Conservation (phyloP, 2,888 invertebrate genomes). For the Metalampra italica region DNA sequence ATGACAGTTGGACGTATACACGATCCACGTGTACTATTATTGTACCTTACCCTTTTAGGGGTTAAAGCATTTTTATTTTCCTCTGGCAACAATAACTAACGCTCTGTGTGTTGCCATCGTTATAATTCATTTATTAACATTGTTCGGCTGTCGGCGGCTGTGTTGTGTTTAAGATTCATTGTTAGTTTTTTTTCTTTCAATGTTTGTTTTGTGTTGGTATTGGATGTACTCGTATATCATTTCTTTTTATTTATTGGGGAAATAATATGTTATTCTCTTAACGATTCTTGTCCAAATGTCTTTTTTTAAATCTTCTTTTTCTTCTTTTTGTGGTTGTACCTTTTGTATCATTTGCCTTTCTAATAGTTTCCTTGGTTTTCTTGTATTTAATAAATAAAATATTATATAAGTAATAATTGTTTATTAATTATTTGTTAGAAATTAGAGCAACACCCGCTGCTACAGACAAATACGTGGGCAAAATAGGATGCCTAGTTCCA, state of each 20-base stretch:
- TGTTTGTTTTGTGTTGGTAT: constrained; percentile 1
- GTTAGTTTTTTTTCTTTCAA: constrained; percentile 9
- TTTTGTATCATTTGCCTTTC: no score
- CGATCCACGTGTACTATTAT: constrained; percentile 29
- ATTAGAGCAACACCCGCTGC: no score
- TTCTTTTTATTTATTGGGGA: no score
- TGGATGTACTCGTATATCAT: background rate
- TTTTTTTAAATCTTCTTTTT: no score
- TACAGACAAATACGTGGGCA: no score
- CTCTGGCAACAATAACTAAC: constrained; percentile 10
- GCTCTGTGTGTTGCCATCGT: constrained; percentile 13
- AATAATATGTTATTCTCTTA: no score
- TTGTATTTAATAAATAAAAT: no score
- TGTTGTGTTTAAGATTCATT: constrained; percentile 19
- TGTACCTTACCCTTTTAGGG: constrained; percentile 14
- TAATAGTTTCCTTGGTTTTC: no score
- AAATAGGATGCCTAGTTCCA: background rate
- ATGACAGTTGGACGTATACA: constrained; percentile 48
- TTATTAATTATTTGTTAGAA: no score
- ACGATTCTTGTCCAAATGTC: no score
- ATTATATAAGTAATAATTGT: no score
- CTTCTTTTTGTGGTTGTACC: no score
- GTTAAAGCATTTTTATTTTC: background rate
- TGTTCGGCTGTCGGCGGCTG: constrained; percentile 15
- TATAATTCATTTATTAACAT: constrained; percentile 24